A percentile compares a stretch with the other conserved stretches of the same genome.
Conservation (phyloP, 2,797 vertebrate species). For the Bovichtus variegatus region DNA sequence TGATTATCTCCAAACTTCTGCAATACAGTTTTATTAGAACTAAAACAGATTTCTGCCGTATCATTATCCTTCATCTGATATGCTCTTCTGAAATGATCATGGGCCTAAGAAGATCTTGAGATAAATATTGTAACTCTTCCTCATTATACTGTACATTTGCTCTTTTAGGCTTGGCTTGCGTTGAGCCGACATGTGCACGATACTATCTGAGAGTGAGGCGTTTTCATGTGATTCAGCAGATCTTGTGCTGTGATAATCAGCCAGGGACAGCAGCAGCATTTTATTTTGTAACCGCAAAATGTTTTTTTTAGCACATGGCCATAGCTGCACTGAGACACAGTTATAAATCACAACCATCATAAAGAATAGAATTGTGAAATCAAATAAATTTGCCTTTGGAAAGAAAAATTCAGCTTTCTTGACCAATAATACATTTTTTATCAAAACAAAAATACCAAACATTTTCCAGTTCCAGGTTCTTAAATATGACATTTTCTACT, state of each 20-base stretch:
- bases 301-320: conserved; percentile 3
- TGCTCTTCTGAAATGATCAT: conserved; percentile 18
- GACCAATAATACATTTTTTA: neutral
- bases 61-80: conserved; percentile 23
- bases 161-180: neutral
- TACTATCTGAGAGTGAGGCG: conserved; percentile 1
- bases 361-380: conserved; percentile 19
- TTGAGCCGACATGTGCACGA: conserved; percentile 13
- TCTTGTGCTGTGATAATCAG: conserved; percentile 29
- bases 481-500: neutral
- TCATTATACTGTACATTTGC: conserved; percentile 2
- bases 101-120: neutral
- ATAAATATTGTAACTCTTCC: neutral
- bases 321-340: conserved; percentile 16
- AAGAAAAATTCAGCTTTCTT: neutral
- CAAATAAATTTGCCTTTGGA: conserved; percentile 14
- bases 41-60: conserved; percentile 13
- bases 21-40: conserved; percentile 37
- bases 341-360: conserved; percentile 16
- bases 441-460: neutral
- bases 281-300: conserved; percentile 11
- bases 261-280: conserved; percentile 19
- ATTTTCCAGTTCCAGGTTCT: no score
- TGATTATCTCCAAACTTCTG: conserved; percentile 47
- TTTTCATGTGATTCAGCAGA: conserved; percentile 42